Percentiles rank a stretch among this genome's conserved stretches.
phyloP scores from a whole-genome alignment of 2,797 vertebrate genomes.

The Tiaroga cobitis region DNA sequence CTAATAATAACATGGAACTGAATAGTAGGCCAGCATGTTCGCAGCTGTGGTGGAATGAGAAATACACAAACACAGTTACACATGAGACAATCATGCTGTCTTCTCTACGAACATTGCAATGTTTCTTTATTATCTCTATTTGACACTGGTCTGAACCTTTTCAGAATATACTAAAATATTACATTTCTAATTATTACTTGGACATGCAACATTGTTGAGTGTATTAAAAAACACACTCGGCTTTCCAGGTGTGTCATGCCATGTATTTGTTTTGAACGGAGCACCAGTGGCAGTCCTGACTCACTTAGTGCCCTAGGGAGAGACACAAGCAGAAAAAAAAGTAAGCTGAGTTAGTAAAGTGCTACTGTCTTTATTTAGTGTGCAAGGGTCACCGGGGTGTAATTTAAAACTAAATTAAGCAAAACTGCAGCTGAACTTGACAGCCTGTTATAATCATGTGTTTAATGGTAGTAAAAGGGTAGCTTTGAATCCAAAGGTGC shows the following conservation, averaged over 20 bases:
- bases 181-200: not conserved
- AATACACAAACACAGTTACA: not conserved
- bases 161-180: not conserved
- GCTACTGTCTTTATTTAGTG: not conserved
- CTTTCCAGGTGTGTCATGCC: not conserved
- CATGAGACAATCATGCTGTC: not conserved
- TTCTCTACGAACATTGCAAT: not conserved
- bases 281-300: not conserved
- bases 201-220: not conserved
- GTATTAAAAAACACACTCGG: too few relatives aligned
- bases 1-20: slow-evolving; percentile 55
- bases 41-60: slow-evolving; percentile 16
- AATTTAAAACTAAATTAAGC: not conserved
- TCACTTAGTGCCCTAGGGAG: not conserved
- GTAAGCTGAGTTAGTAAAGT: not conserved
- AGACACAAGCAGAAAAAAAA: not conserved
- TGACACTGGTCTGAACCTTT: not conserved
- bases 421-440: not conserved
- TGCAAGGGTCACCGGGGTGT: not conserved
- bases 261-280: not conserved
- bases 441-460: not conserved
- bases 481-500: not conserved
- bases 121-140: not conserved
- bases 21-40: not conserved
- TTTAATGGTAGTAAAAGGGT: not conserved